Conservation (phyloP, 2,113 vertebrate species). For the Arizona elegans region DNA sequence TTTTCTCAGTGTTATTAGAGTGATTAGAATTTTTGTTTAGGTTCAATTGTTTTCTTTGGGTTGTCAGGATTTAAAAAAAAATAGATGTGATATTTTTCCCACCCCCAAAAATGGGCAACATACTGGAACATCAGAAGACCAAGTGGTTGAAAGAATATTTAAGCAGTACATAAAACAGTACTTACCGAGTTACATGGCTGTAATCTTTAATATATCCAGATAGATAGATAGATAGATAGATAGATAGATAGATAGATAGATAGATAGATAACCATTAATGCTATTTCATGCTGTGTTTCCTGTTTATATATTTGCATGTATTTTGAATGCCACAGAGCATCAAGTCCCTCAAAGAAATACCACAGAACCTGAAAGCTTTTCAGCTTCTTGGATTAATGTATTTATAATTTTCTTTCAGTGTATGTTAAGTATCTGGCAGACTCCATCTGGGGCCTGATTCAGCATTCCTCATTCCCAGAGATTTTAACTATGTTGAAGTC, state of each 20-base stretch:
- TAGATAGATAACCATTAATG: too few relatives aligned
- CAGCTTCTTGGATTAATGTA: neutral
- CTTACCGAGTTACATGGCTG: neutral
- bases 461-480: neutral
- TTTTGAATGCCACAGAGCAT: neutral
- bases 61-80: neutral
- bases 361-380: neutral
- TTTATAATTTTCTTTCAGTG: conserved; percentile 31
- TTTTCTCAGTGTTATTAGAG: neutral
- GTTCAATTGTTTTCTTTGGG: neutral
- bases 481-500: neutral
- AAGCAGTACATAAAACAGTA: neutral
- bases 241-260: too few relatives aligned
- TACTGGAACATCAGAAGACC: neutral
- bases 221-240: too few relatives aligned
- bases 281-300: neutral
- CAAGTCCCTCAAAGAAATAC: conserved; percentile 1
- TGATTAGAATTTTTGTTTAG: neutral
- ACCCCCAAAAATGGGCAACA: neutral
- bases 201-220: neutral
- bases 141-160: neutral
- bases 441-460: neutral
- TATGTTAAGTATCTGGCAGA: neutral
- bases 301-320: conserved; percentile 4
- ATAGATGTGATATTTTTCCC: neutral